These are phyloP conservation scores for Oryzias curvinotus DNA, from an alignment of 2,113 vertebrate genomes.

Conservation along the genomic window DNA sequence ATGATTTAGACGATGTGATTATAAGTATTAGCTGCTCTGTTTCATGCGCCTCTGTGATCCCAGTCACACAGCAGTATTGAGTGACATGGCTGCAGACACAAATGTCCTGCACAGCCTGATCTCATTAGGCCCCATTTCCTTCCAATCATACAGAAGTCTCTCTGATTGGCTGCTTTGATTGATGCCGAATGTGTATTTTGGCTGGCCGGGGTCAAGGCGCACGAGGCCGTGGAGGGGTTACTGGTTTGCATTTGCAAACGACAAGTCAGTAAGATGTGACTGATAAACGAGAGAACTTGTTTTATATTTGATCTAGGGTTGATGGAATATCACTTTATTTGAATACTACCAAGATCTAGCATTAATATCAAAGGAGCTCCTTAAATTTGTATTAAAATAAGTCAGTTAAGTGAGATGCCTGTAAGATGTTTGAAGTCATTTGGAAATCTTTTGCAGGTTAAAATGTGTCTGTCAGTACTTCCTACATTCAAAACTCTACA, in stretches of 20 bases:
- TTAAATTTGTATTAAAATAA: not conserved
- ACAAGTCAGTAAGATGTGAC: conserved; percentile 29
- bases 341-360: conserved; percentile 16
- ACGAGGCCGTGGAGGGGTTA: conserved; percentile 49
- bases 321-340: conserved; percentile 1
- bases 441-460: conserved; percentile 1
- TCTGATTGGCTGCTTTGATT: conserved; percentile 71
- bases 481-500: not conserved
- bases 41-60: conserved; percentile 47
- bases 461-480: not conserved
- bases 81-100: conserved; percentile 49
- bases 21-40: conserved; percentile 45
- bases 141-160: conserved; percentile 52
- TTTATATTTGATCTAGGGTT: conserved; percentile 7
- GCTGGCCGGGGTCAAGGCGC: conserved; percentile 21
- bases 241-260: conserved; percentile 31
- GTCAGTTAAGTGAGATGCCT: not conserved
- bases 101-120: conserved; percentile 68
- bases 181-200: conserved; percentile 47
- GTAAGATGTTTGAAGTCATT: conserved; percentile 3
- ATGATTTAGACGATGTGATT: conserved; percentile 39
- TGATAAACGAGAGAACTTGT: conserved; percentile 24
- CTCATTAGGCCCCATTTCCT: conserved; percentile 75
- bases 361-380: conserved; percentile 9
- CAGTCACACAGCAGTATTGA: conserved; percentile 47